Evolutionary conservation across 2,888 invertebrate species (phyloP), one percentile per base, ranked within the genome.

Genomic region (Ornithoptera priamus): DNA sequence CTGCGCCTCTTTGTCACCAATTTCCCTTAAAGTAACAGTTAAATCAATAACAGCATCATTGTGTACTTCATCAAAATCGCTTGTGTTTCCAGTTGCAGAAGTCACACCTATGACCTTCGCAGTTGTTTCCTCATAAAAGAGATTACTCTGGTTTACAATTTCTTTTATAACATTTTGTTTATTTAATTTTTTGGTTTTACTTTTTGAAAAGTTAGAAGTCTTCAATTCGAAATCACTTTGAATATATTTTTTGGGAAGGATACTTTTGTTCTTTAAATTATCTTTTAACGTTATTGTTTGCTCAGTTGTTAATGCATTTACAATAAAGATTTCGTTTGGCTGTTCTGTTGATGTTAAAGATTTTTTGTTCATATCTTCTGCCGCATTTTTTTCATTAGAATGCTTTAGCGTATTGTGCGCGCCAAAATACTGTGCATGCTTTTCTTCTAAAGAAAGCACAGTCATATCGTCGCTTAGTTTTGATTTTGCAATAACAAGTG

Each of bases 401-500:
- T 83, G 81, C 74, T 83, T 84, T 36, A 68, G 75, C 58, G 78
- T 79, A 63, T 82, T 80, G 71, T 86, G 82, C 77, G 88, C 88
- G 69, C 88, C 86, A 53, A 89, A 72, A 77, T 90, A 88, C 80
- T 94, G 89, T 30, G 89, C 88, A 80, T 90, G 85, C 83, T 93
- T 88, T 85, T 91, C 89, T 85, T 92, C 82, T 77, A 93, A 78
- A 6, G 93, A 92, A 72, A 93, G 79, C 62, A 92, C 91, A 42
- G 86, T 92, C 93, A 93, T 92, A 68, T 93, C 93, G 72, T 93
- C 87, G 73, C 89, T 89, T 39, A 92, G 82, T 81, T 88, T 93
- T 65, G 93, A 88, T 75, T 92, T 93, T 39, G 93, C 93, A 90
- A 93, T 93, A 3, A 93, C 93, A 42, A 93, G 75, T 5, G 93